These are phyloP conservation scores for Gari tellinella DNA, from an alignment of 2,888 invertebrate genomes.

Conservation along the genomic window DNA sequence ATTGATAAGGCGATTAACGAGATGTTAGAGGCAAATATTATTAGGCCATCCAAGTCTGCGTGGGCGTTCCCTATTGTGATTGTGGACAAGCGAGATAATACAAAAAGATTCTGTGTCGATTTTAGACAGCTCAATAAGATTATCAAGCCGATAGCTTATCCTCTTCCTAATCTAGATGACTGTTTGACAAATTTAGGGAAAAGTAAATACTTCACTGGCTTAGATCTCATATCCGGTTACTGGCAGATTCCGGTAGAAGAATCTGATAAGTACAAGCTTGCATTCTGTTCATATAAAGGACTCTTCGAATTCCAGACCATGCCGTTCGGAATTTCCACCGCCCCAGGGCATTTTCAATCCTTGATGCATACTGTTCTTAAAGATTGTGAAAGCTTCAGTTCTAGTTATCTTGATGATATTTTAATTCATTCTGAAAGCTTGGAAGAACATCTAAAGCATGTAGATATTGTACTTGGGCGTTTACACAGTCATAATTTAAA, in stretches of 20 bases:
- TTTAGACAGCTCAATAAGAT: conserved; percentile 31
- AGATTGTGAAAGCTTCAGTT: conserved; percentile 30
- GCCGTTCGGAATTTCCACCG: conserved; percentile 48
- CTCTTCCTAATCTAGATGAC: conserved; percentile 43
- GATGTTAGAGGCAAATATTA: conserved; percentile 50
- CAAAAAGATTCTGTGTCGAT: conserved; percentile 40
- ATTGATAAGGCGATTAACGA: conserved; percentile 51
- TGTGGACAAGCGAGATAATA: conserved; percentile 35
- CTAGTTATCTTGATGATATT: conserved; percentile 52
- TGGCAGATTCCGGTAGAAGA: conserved; percentile 44
- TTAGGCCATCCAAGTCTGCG: conserved; percentile 32
- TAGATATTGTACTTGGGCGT: conserved; percentile 13
- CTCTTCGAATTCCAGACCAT: conserved; percentile 41
- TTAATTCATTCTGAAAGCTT: conserved; percentile 29
- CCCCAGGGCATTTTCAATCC: conserved; percentile 34
- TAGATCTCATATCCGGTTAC: conserved; percentile 45
- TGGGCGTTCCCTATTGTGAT: no score
- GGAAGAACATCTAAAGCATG: conserved; percentile 49
- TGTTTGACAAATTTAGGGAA: conserved; percentile 35
- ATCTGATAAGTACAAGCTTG: conserved; percentile 40
- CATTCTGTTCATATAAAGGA: conserved; percentile 39
- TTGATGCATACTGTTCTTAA: conserved; percentile 43
- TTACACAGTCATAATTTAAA: conserved; percentile 18
- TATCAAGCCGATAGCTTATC: conserved; percentile 38
- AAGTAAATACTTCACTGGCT: conserved; percentile 38